Evolutionary conservation across 1,140 invertebrate genomes (phyloP).

Genomic region (Tigriopus japonicus): DNA sequence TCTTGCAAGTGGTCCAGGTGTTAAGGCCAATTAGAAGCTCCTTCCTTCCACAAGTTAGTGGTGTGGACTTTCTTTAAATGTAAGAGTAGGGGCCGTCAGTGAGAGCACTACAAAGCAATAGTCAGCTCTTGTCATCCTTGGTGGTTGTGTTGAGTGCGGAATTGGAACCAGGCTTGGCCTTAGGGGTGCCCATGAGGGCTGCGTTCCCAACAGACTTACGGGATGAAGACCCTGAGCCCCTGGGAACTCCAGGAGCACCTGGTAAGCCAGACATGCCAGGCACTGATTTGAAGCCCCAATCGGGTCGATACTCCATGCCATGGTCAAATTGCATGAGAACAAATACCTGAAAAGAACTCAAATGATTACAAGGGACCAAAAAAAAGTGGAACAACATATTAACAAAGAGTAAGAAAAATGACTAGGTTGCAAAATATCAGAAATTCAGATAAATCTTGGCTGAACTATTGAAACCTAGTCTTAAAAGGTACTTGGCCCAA

Average conservation of each 20-base stretch:
- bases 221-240: slow-evolving; percentile 6
- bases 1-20: no score
- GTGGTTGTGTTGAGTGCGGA: slow-evolving; percentile 22
- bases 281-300: slow-evolving; percentile 36
- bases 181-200: not conserved
- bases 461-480: no score
- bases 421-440: no score
- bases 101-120: slow-evolving; percentile 95
- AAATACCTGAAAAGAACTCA: slow-evolving; percentile 47
- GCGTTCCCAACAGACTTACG: slow-evolving; percentile 11
- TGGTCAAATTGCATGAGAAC: slow-evolving; percentile 93
- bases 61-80: slow-evolving; percentile 23
- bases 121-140: slow-evolving; percentile 88
- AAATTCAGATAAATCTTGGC: no score
- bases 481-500: not conserved
- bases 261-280: slow-evolving; percentile 13
- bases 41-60: not conserved
- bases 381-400: no score
- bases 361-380: no score
- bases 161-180: not conserved
- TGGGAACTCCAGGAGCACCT: slow-evolving; percentile 1
- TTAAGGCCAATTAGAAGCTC: not conserved
- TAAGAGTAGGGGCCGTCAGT: slow-evolving; percentile 65
- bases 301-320: slow-evolving; percentile 78
- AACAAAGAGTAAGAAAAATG: no score